These are phyloP conservation scores for Alloscopus bannaensis DNA, from an alignment of 2,888 invertebrate species.

Conservation along the genomic window DNA sequence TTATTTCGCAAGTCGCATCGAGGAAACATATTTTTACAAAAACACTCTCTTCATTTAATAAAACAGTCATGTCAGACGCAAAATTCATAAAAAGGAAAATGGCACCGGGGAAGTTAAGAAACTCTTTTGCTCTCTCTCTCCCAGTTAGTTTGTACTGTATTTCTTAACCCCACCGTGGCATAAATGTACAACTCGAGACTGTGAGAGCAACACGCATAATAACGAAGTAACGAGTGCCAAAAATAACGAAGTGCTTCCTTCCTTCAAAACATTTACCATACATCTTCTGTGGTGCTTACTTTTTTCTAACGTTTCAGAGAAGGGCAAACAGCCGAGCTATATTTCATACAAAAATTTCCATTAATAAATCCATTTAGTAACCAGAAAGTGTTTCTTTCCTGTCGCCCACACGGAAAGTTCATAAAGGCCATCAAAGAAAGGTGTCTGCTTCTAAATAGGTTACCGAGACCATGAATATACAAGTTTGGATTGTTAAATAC, in stretches of 20 bases:
- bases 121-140: too few relatives aligned
- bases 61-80: slow-evolving; percentile 19
- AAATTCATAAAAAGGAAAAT: slow-evolving; percentile 1
- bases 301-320: too few relatives aligned
- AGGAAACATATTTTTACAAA: too few relatives aligned
- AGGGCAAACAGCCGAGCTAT: slow-evolving; percentile 22
- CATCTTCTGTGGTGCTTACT: too few relatives aligned
- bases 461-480: too few relatives aligned
- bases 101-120: slow-evolving; percentile 7
- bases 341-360: slow-evolving; percentile 66
- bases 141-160: slow-evolving; percentile 3
- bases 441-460: background rate
- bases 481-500: too few relatives aligned
- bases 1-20: too few relatives aligned
- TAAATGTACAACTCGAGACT: background rate
- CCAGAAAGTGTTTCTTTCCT: slow-evolving; percentile 57
- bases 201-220: too few relatives aligned
- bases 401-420: slow-evolving; percentile 36
- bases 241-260: too few relatives aligned
- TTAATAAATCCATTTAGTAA: slow-evolving; percentile 64
- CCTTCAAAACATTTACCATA: too few relatives aligned
- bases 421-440: slow-evolving; percentile 30
- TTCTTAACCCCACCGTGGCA: background rate
- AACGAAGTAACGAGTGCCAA: too few relatives aligned
- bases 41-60: slow-evolving; percentile 33